A percentile compares a stretch with the other conserved stretches of the same genome.
phyloP scores from a whole-genome alignment of 2,888 invertebrate species.

The Parnassius apollo region DNA sequence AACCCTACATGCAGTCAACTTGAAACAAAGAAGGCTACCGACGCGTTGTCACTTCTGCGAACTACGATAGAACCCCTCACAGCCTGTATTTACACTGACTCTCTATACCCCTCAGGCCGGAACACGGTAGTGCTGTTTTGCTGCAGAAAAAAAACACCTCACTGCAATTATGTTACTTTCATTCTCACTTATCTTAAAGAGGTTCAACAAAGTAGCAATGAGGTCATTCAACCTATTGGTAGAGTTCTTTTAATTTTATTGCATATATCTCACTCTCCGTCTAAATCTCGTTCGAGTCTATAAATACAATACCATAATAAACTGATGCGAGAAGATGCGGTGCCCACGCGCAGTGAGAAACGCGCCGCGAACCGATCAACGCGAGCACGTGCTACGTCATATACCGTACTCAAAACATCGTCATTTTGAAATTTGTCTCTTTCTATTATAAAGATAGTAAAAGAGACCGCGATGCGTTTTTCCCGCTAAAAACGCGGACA shows the following conservation, averaged over 20 bases:
- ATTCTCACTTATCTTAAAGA: not conserved
- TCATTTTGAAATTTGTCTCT: constrained; percentile 11
- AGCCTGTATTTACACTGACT: too few species aligned
- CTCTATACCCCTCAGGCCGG: too few species aligned
- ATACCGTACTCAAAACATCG: constrained; percentile 13
- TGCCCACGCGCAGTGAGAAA: constrained; percentile 53
- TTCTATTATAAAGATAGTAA: constrained; percentile 7
- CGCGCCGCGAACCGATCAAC: constrained; percentile 51
- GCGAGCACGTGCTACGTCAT: constrained; percentile 28
- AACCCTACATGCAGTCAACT: too few species aligned
- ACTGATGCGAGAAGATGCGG: constrained; percentile 35
- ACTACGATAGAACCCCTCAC: too few species aligned
- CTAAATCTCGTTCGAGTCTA: constrained; percentile 50
- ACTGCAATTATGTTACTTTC: too few species aligned
- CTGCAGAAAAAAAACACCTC: too few species aligned
- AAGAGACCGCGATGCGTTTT: constrained; percentile 11
- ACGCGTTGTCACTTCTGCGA: too few species aligned
- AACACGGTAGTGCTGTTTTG: too few species aligned
- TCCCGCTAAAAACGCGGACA: constrained; percentile 8
- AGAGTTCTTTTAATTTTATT: constrained; percentile 31
- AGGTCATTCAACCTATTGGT: constrained; percentile 30
- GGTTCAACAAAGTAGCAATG: constrained; percentile 12
- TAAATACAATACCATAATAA: constrained; percentile 62
- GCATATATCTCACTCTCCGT: constrained; percentile 32
- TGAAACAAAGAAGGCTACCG: too few species aligned